Base-by-base conservation (phyloP, 2,797 vertebrate genomes). In the Cynodonichthys magdalenae region DNA sequence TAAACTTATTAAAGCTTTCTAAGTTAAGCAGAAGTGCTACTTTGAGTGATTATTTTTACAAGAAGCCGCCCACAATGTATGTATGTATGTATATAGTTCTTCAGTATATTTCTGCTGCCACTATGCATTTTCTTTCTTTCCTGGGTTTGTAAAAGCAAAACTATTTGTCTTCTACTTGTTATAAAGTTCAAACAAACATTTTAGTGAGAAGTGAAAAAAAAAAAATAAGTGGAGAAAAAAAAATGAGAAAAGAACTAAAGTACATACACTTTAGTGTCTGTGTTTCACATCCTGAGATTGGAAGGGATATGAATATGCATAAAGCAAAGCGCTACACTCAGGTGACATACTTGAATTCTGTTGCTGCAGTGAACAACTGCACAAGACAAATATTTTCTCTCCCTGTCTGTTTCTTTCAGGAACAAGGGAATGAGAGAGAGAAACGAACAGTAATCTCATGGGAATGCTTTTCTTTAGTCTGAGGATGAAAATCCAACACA, bases 241-340 rank as follows among this genome's bases (percentile, higher is more conserved):
- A 78, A 68, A 59, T 53, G 19, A 69, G 79, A 77, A 67, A 70
- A 55, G 53, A 73, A 56, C 59, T 48, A 42, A 66, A 63, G 34
- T 72, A 66, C 70, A 66, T 71, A 65, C 4, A 28, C 57, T 60
- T 67, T 71, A 77, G 71, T 76, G 64, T 74, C 55, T 74, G 64
- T 85, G 78, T 75, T 80, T 74, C 77, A 83, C 78, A 85, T 81
- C 57, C 74, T 80, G 77, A 82, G 77, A 87, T 66, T 62, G 83
- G 66, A 42, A 80, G 59, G 63, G 60, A 66, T 81, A 87, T 92
- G 92, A 93, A 94, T 94, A 94, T 94, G 90, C 89, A 94, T 93
- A 75, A 84, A 82, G 81, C 53, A 67, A 72, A 87, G 72, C 57
- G 68, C 80, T 82, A 86, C 85, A 79, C 72, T 77, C 87, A 92